These are phyloP conservation scores for Aphelenchoides fujianensis DNA, from an alignment of 1,140 invertebrate genomes.

Conservation along the genomic window DNA sequence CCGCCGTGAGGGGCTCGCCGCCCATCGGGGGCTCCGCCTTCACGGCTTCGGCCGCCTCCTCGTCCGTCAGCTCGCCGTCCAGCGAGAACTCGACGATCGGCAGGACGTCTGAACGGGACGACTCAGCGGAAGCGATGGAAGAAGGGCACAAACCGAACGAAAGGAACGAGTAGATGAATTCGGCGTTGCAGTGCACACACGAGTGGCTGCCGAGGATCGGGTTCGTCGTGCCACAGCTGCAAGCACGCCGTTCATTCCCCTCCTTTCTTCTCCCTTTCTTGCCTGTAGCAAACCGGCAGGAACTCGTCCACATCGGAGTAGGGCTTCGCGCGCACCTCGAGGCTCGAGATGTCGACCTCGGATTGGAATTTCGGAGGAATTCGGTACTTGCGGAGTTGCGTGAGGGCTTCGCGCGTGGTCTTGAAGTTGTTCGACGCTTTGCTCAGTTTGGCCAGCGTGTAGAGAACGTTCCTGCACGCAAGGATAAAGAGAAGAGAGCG, in stretches of 20 bases:
- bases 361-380: conserved; percentile 75
- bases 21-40: conserved; percentile 69
- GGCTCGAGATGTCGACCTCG: conserved; percentile 68
- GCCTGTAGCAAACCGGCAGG: conserved; percentile 82
- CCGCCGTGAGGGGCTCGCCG: conserved; percentile 61
- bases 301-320: conserved; percentile 87
- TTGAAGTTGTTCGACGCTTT: conserved; percentile 83
- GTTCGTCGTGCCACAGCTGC: conserved; percentile 63
- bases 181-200: conserved; percentile 84
- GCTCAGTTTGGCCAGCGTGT: conserved; percentile 67
- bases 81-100: conserved; percentile 89
- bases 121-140: no score
- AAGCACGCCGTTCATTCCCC: no score
- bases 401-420: conserved; percentile 82
- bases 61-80: conserved; percentile 77
- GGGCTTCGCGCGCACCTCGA: conserved; percentile 73
- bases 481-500: no score
- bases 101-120: conserved; percentile 81
- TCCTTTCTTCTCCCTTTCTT: no score
- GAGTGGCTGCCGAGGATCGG: conserved; percentile 73
- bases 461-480: conserved; percentile 33
- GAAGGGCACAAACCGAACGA: conserved; percentile 88
- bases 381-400: conserved; percentile 74
- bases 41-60: conserved; percentile 81
- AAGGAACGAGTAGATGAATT: conserved; percentile 85